These are phyloP conservation scores for Chesias legatella DNA, from an alignment of 2,888 invertebrate species.

Conservation along the genomic window DNA sequence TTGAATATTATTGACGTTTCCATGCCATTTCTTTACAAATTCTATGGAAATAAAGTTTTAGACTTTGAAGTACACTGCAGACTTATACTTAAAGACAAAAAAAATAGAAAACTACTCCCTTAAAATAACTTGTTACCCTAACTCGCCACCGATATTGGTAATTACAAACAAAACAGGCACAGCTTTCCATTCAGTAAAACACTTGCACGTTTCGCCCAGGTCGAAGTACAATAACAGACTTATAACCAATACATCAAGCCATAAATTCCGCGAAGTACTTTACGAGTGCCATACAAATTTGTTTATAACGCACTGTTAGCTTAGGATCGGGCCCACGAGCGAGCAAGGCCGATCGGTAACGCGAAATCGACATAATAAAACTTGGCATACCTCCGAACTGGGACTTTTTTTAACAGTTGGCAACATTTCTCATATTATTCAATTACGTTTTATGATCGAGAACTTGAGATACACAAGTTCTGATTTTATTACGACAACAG, in stretches of 20 bases:
- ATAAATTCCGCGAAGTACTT: conserved; percentile 25
- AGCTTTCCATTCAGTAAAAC: no score
- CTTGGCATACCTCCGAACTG: conserved; percentile 14
- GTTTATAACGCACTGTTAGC: conserved; percentile 25
- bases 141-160: no score
- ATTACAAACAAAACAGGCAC: no score
- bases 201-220: neutral
- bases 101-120: no score
- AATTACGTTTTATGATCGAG: conserved; percentile 68
- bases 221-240: conserved; percentile 6
- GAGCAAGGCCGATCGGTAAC: conserved; percentile 14
- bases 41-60: no score
- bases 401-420: conserved; percentile 38
- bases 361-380: conserved; percentile 24
- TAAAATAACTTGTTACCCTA: no score
- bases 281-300: conserved; percentile 27
- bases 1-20: no score
- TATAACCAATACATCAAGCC: conserved; percentile 7
- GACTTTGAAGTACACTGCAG: no score
- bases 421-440: conserved; percentile 48
- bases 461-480: conserved; percentile 54
- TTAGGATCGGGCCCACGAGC: conserved; percentile 24
- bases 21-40: no score
- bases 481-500: conserved; percentile 51
- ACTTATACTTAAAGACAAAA: no score